A percentile compares a stretch with the other conserved stretches of the same genome.
phyloP scores from a whole-genome alignment of 2,797 vertebrate genomes.

The Sylvilagus floridanus region DNA sequence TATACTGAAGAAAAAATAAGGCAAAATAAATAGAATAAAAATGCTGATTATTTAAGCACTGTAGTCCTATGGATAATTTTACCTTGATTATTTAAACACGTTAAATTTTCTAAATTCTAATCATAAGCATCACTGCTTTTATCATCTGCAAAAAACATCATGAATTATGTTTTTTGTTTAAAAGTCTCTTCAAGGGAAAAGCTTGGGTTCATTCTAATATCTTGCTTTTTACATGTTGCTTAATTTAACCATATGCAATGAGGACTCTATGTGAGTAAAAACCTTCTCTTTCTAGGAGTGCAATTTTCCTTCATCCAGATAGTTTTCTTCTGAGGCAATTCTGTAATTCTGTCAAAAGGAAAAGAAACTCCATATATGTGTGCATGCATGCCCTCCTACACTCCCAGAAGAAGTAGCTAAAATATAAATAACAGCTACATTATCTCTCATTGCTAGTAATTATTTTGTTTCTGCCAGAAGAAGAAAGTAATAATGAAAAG shows the following conservation, averaged over 20 bases:
- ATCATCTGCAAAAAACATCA: not conserved
- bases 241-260: not conserved
- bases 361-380: not conserved
- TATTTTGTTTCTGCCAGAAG: slow-evolving; percentile 35
- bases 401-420: not conserved
- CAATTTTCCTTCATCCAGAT: not conserved
- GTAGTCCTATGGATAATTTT: not conserved
- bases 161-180: not conserved
- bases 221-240: not conserved
- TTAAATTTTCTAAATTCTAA: slow-evolving; percentile 13
- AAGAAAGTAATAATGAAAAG: slow-evolving; percentile 13
- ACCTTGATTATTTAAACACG: not conserved
- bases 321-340: not conserved
- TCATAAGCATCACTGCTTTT: not conserved
- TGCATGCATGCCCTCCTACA: rapidly evolving
- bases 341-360: not conserved
- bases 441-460: slow-evolving; percentile 26
- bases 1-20: not conserved
- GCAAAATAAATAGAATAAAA: not conserved
- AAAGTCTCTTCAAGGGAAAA: not conserved
- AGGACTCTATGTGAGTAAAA: not conserved
- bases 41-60: not conserved
- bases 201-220: not conserved
- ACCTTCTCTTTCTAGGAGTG: not conserved
- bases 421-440: not conserved